Conservation (phyloP, 2,113 vertebrate species). For the Thamnophis sirtalis region DNA sequence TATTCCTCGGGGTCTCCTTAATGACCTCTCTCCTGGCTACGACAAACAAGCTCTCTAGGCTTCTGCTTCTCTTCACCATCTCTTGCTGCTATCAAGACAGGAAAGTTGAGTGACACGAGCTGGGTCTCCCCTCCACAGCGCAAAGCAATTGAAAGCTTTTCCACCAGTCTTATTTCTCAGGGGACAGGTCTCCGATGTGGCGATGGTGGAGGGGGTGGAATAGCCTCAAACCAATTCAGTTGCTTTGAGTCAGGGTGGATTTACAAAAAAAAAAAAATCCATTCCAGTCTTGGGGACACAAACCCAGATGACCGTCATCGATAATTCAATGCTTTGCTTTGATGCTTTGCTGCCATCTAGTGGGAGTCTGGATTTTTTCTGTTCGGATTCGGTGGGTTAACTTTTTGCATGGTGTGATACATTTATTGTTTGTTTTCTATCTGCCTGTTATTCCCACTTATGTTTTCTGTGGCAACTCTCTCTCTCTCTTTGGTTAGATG, state of each 20-base stretch:
- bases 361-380: neutral
- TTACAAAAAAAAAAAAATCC: neutral
- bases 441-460: neutral
- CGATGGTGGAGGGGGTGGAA: neutral
- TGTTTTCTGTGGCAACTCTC: neutral
- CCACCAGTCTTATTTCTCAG: neutral
- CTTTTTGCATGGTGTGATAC: neutral
- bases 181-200: neutral
- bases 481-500: neutral
- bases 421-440: neutral
- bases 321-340: neutral
- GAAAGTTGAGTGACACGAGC: conserved; percentile 35
- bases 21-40: conserved; percentile 49
- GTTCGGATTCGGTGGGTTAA: neutral
- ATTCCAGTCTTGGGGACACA: neutral
- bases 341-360: neutral
- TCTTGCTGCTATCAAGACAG: conserved; percentile 19
- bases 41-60: conserved; percentile 47
- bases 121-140: neutral
- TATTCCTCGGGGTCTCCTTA: conserved; percentile 47
- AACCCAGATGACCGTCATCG: neutral
- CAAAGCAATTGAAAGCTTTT: conserved; percentile 8
- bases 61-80: conserved; percentile 38
- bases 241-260: neutral
- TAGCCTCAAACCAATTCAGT: conserved; percentile 19